Evolutionary conservation across 2,888 invertebrate genomes (phyloP).

Genomic region (Laothoe populi): DNA sequence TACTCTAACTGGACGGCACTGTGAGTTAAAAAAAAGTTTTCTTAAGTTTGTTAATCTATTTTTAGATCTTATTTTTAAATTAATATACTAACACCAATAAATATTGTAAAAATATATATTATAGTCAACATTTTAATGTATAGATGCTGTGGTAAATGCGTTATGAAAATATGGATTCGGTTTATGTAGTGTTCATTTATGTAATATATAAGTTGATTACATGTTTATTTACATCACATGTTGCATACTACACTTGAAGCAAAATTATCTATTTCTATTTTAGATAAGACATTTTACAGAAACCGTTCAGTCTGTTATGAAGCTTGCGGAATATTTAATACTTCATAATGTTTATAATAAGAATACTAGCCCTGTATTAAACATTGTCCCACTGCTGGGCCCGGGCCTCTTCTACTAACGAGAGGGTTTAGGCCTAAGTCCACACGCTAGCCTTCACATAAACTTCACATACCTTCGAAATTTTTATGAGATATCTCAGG

Average conservation of each 20-base stretch:
- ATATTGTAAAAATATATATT: background rate
- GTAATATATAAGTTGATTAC: background rate
- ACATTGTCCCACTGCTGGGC: no score
- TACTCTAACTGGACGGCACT: no score
- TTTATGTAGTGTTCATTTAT: conserved; percentile 11
- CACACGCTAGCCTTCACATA: no score
- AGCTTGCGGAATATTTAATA: background rate
- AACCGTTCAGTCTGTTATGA: no score
- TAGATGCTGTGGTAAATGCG: background rate
- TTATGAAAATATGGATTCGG: background rate
- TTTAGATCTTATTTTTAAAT: no score
- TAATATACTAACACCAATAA: conserved; percentile 2
- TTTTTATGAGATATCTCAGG: no score
- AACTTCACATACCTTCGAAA: no score
- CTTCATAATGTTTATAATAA: background rate
- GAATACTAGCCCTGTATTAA: no score
- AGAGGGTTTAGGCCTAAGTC: no score
- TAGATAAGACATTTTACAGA: background rate
- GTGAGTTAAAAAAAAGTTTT: no score
- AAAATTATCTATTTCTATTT: background rate
- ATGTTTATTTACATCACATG: conserved; percentile 6
- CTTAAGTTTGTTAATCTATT: no score
- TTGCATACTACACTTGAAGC: background rate
- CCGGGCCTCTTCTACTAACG: no score
- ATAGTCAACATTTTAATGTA: conserved; percentile 9